A percentile compares a stretch with the other conserved stretches of the same genome.
phyloP scores from a whole-genome alignment of 1,140 invertebrate species.

The Lordiphosa mommai region DNA sequence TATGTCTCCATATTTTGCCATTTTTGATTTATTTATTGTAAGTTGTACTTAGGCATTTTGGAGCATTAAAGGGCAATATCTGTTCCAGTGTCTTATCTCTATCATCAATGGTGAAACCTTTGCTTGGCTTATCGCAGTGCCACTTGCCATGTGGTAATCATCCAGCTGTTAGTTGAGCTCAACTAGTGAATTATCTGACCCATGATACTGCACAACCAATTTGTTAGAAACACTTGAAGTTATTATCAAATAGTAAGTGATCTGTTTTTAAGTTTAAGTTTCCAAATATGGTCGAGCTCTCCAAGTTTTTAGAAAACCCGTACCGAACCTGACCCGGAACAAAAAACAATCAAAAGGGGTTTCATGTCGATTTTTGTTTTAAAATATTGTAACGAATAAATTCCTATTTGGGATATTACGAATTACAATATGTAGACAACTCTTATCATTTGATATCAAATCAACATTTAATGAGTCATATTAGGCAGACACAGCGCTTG shows the following conservation, averaged over 20 bases:
- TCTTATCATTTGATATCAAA: too few species aligned
- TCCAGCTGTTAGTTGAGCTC: slow-evolving; percentile 23
- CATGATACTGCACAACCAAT: slow-evolving; percentile 6
- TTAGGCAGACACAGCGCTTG: too few species aligned
- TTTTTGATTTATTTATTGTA: background rate
- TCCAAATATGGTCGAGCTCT: too few species aligned
- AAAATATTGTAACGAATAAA: too few species aligned
- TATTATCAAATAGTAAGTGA: background rate
- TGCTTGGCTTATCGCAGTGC: slow-evolving; percentile 25
- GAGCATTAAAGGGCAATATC: background rate
- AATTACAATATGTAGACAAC: too few species aligned
- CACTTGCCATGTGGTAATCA: slow-evolving; percentile 15
- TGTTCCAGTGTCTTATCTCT: slow-evolving; percentile 18
- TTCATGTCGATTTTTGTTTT: too few species aligned
- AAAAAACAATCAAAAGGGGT: too few species aligned
- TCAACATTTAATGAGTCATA: too few species aligned
- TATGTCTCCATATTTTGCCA: slow-evolving; percentile 19
- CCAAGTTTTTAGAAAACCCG: too few species aligned
- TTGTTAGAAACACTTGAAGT: background rate
- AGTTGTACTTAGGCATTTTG: background rate
- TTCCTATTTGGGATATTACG: too few species aligned
- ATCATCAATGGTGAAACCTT: background rate
- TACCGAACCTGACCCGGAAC: too few species aligned
- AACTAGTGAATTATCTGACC: slow-evolving; percentile 17
- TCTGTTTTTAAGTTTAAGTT: too few species aligned